Base-by-base conservation (phyloP, 2,888 invertebrate genomes). In the Agrochola macilenta region DNA sequence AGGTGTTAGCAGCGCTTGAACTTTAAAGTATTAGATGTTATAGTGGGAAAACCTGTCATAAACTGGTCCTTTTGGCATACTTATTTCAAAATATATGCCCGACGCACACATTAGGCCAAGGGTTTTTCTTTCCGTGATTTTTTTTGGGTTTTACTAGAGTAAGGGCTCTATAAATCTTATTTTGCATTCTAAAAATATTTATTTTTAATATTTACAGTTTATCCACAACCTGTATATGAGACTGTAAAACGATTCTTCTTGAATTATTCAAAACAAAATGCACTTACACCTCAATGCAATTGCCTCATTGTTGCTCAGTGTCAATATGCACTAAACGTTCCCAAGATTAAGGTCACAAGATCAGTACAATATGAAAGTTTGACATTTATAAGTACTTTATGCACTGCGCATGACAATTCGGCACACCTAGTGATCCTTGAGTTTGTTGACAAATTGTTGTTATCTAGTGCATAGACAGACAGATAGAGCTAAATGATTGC, bases 331-430 rank as follows among this genome's bases (percentile, higher is more conserved):
- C 78, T 75, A 72, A 83, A 81, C 82, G 66, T 82, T 66, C 60
- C 73, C 66, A 76, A 79, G 75, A 79, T 81, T 65, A 86, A 89
- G 88, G 88, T 77, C 79, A 58, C 61, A 71, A 90, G 87, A 89
- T 87, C 87, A 83, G 71, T 71, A 65, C 46, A 68, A 82, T 85
- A 89, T 88, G 91, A 91, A 91, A 91, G 91, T 90, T 86, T 89
- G 89, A 89, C 91, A 90, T 91, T 89, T 81, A 77, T 76, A n/a
- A 57, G 12, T 57, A 69, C 76, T 76, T 84, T 72, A 79, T 74
- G 74, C 69, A 68, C 46, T 69, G 64, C 57, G 76, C 78, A 80
- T 87, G 71, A 79, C 54, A 87, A 87, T 82, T 58, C 14, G 69
- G 26, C 76, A 78, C 80, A 83, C 80, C 79, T 78, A 71, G 39